phyloP scores from a whole-genome alignment of 2,888 invertebrate species.

The Drosophila quasianomalipes region DNA sequence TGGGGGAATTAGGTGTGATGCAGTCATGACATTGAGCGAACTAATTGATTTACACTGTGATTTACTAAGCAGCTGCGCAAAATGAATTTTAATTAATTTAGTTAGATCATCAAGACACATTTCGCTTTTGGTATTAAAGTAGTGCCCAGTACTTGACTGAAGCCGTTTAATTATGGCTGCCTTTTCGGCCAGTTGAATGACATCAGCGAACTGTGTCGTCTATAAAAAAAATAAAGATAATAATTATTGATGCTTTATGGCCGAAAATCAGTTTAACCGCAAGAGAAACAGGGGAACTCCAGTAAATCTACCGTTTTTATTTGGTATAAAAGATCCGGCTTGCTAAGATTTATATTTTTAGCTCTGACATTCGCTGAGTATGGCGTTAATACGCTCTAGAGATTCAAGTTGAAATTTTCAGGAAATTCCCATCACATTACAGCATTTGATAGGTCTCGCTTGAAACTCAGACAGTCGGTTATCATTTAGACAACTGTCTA shows the following conservation, averaged over 20 bases:
- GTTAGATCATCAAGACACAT: constrained; percentile 36
- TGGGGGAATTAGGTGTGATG: not conserved
- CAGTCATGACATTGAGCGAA: not conserved
- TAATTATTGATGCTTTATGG: not conserved
- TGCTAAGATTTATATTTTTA: not conserved
- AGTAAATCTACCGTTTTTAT: not conserved
- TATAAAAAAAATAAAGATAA: not conserved
- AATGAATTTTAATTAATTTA: constrained; percentile 5
- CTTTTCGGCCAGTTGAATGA: constrained; percentile 29
- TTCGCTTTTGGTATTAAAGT: constrained; percentile 10
- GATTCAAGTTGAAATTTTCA: not conserved
- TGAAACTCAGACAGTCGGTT: not conserved
- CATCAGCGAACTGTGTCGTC: constrained; percentile 54
- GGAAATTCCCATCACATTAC: not conserved
- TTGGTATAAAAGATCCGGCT: not conserved
- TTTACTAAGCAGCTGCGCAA: not conserved
- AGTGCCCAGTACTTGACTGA: constrained; percentile 5
- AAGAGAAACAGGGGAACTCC: not conserved
- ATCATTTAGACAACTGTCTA: not conserved
- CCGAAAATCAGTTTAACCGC: not conserved
- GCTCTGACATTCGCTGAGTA: not conserved
- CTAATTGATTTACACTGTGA: constrained; percentile 5
- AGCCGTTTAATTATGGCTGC: constrained; percentile 15
- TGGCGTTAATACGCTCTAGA: not conserved
- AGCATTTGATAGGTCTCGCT: not conserved